Percentiles rank a stretch among this genome's conserved stretches.
These are phyloP conservation scores for Daptonema setosum DNA, from an alignment of 2,888 invertebrate species.

Conservation along the genomic window DNA sequence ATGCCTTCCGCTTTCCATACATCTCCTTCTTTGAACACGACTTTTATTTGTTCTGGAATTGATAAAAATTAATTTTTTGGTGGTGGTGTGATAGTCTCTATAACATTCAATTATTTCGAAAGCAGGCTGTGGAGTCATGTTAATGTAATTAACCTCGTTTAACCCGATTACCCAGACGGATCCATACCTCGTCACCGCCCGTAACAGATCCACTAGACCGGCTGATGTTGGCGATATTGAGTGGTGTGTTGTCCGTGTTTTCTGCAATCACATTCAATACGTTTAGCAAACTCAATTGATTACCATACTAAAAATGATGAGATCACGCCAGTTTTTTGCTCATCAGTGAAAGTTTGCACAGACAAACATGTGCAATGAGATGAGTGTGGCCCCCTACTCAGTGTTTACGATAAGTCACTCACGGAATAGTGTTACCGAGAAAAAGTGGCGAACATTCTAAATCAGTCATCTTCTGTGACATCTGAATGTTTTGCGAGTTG, in stretches of 20 bases:
- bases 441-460: too few species aligned
- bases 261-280: too few species aligned
- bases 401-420: too few species aligned
- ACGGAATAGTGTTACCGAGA: too few species aligned
- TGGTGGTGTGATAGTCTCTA: not conserved
- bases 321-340: too few species aligned
- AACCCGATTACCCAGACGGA: constrained; percentile 57
- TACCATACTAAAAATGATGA: too few species aligned
- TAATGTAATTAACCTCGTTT: constrained; percentile 44
- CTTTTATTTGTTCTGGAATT: constrained; percentile 55
- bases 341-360: too few species aligned
- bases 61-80: not conserved
- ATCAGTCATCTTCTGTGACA: constrained; percentile 5
- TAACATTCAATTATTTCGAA: too few species aligned
- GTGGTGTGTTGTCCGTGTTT: too few species aligned
- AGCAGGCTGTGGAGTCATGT: not conserved
- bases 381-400: too few species aligned
- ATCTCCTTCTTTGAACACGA: constrained; percentile 59
- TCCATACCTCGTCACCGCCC: constrained; percentile 56
- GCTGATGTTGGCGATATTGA: constrained; percentile 39
- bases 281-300: too few species aligned
- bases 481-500: constrained; percentile 6
- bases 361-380: too few species aligned
- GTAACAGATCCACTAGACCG: constrained; percentile 44
- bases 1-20: constrained; percentile 49